phyloP scores from a whole-genome alignment of 1,140 invertebrate species.

The Carposina sasakii region DNA sequence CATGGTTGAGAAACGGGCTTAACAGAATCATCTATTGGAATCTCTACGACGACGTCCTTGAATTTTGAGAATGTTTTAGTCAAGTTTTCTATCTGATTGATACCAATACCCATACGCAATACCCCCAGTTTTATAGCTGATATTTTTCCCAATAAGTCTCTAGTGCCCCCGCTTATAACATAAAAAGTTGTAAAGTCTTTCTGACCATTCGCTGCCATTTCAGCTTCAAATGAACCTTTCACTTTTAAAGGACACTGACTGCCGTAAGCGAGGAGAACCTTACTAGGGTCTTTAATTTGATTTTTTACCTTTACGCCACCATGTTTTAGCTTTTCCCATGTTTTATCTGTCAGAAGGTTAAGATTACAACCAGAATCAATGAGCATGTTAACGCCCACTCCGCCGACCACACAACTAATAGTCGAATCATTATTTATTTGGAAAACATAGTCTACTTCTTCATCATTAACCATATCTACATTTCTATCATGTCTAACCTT shows the following conservation, averaged over 20 bases:
- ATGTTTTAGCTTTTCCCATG: neutral
- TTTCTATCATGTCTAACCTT: no score
- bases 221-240: constrained; percentile 8
- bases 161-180: constrained; percentile 6
- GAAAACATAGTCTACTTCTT: neutral
- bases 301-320: neutral
- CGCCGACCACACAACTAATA: neutral
- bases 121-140: constrained; percentile 1
- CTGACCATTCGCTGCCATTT: neutral
- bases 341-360: neutral
- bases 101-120: neutral
- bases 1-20: constrained; percentile 1
- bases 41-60: constrained; percentile 3
- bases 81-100: neutral
- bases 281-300: neutral
- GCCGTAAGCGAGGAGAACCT: constrained; percentile 3
- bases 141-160: constrained; percentile 6
- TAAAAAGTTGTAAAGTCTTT: neutral
- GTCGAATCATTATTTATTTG: neutral
- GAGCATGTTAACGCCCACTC: neutral
- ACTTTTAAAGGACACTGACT: constrained; percentile 5
- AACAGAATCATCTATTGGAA: constrained; percentile 1
- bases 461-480: no score
- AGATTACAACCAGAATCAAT: constrained; percentile 1
- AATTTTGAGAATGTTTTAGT: constrained; percentile 2